Conservation (phyloP, 2,797 vertebrate genomes). For the Sarcoramphus papa region DNA sequence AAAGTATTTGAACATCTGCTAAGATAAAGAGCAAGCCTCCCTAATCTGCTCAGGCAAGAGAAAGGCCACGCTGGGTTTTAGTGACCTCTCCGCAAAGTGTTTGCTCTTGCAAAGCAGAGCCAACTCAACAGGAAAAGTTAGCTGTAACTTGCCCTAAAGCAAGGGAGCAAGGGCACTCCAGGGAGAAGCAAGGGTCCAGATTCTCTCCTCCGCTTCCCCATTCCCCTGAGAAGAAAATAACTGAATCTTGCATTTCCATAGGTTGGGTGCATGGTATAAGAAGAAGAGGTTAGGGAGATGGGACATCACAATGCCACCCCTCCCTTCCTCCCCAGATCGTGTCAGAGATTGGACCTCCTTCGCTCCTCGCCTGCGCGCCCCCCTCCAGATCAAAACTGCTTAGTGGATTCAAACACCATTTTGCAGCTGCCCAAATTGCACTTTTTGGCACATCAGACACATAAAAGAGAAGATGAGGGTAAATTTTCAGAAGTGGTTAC, state of each 20-base stretch:
- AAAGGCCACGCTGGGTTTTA: neutral
- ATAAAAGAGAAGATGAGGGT: neutral
- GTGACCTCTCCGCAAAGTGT: neutral
- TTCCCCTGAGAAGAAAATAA: neutral
- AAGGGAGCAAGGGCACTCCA: neutral
- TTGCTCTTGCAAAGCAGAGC: neutral
- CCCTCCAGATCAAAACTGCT: neutral
- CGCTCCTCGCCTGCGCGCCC: no score
- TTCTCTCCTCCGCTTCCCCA: rapidly evolving
- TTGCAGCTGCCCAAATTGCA: neutral
- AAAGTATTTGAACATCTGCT: neutral
- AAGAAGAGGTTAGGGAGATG: neutral
- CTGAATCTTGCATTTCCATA: neutral
- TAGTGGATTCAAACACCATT: neutral
- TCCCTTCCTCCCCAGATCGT: neutral
- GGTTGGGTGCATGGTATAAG: neutral
- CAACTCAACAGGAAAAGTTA: neutral
- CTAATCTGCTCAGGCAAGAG: neutral
- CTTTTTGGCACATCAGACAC: neutral
- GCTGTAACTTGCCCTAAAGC: neutral
- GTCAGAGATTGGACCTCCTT: neutral
- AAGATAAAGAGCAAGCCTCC: neutral
- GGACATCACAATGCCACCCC: neutral
- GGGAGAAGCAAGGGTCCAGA: neutral
- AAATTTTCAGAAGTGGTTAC: neutral